phyloP scores from a whole-genome alignment of 2,113 vertebrate species.

The Arizona elegans region DNA sequence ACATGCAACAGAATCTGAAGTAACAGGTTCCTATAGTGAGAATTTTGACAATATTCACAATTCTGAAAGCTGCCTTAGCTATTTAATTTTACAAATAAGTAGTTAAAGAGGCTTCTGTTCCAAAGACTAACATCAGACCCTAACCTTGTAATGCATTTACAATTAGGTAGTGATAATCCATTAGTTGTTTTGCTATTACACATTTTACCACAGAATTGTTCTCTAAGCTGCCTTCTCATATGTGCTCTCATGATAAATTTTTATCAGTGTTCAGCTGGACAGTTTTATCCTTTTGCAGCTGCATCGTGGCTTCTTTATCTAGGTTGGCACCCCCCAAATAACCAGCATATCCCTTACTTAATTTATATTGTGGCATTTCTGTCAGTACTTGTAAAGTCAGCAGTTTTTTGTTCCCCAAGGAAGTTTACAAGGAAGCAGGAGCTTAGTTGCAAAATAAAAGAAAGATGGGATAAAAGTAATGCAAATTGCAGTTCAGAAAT shows the following conservation, averaged over 20 bases:
- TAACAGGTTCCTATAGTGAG: neutral
- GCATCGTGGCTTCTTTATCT: slow-evolving; percentile 76
- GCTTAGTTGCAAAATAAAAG: slow-evolving; percentile 70
- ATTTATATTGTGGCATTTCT: slow-evolving; percentile 70
- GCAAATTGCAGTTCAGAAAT: slow-evolving; percentile 57
- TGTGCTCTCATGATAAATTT: slow-evolving; percentile 71
- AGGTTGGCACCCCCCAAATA: slow-evolving; percentile 40
- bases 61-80: neutral
- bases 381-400: slow-evolving; percentile 75
- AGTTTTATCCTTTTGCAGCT: slow-evolving; percentile 45
- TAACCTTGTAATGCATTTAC: neutral
- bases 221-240: slow-evolving; percentile 50
- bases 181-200: slow-evolving; percentile 60
- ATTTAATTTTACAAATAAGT: slow-evolving; percentile 23
- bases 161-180: slow-evolving; percentile 46
- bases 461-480: slow-evolving; percentile 68
- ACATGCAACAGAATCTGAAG: neutral
- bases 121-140: slow-evolving; percentile 2
- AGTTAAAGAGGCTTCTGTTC: neutral
- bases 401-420: slow-evolving; percentile 68
- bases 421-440: slow-evolving; percentile 72
- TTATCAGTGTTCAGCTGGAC: slow-evolving; percentile 71
- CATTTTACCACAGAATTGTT: slow-evolving; percentile 64
- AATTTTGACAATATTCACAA: neutral
- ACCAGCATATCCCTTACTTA: slow-evolving; percentile 50